phyloP scores from a whole-genome alignment of 2,888 invertebrate species.

The Galerucella pusilla region DNA sequence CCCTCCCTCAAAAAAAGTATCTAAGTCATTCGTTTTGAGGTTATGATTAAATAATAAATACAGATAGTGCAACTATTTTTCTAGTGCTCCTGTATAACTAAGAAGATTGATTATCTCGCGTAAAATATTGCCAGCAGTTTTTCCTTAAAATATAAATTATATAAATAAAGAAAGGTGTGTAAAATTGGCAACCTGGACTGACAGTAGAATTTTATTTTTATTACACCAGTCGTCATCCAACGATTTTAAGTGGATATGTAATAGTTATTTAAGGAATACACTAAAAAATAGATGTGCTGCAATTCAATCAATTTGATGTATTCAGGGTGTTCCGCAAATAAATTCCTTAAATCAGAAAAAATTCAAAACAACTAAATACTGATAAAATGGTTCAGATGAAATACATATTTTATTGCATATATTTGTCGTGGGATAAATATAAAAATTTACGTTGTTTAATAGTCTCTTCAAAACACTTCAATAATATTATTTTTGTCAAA shows the following conservation, averaged over 20 bases:
- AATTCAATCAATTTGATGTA: background rate
- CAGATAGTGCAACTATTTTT: background rate
- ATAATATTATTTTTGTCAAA: too few species aligned
- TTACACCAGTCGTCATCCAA: background rate
- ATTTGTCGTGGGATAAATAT: too few species aligned
- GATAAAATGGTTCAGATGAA: too few species aligned
- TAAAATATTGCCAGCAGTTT: background rate
- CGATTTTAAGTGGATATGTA: conserved; percentile 3
- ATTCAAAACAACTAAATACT: too few species aligned
- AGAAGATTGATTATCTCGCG: background rate
- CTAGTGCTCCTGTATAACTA: background rate
- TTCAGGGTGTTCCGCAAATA: background rate
- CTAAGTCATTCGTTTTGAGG: too few species aligned
- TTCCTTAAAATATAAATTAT: background rate
- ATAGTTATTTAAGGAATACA: conserved; percentile 4
- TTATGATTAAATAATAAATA: too few species aligned
- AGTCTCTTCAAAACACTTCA: too few species aligned
- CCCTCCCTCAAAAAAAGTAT: too few species aligned
- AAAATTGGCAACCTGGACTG: conserved; percentile 1
- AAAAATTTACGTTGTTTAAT: too few species aligned
- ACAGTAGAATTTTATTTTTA: background rate
- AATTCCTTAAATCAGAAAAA: too few species aligned
- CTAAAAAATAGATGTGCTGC: background rate
- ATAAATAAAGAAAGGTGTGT: background rate
- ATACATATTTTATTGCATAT: too few species aligned